phyloP scores from a whole-genome alignment of 2,113 vertebrate species.

The Redunca redunca region DNA sequence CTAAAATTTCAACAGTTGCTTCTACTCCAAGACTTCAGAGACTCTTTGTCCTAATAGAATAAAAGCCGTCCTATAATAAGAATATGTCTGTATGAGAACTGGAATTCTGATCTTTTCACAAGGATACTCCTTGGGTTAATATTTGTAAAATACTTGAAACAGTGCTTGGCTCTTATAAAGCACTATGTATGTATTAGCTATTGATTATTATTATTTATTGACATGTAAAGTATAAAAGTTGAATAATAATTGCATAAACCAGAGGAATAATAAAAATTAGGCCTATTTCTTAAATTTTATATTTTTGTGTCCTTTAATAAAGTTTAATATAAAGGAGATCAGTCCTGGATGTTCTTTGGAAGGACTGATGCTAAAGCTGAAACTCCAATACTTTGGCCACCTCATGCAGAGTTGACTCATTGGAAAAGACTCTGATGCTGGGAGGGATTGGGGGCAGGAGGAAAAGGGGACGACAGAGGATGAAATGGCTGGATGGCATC shows the following conservation, averaged over 20 bases:
- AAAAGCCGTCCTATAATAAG: background rate
- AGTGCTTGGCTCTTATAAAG: background rate
- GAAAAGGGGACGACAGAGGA: too few relatives aligned
- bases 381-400: too few relatives aligned
- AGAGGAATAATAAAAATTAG: conserved; percentile 4
- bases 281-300: background rate
- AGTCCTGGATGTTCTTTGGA: too few relatives aligned
- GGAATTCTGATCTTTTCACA: background rate
- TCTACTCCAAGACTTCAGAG: background rate
- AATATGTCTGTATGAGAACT: background rate
- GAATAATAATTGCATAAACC: background rate
- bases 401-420: too few relatives aligned
- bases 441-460: too few relatives aligned
- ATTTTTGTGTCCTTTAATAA: background rate
- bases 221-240: conserved; percentile 5
- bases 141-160: background rate
- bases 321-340: background rate
- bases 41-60: background rate
- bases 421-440: too few relatives aligned
- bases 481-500: too few relatives aligned
- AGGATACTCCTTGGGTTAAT: background rate
- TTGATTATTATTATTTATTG: background rate
- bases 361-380: too few relatives aligned
- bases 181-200: background rate
- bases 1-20: background rate